These are phyloP conservation scores for Elephantulus edwardii DNA, from an alignment of 2,113 vertebrate species.

Conservation along the genomic window DNA sequence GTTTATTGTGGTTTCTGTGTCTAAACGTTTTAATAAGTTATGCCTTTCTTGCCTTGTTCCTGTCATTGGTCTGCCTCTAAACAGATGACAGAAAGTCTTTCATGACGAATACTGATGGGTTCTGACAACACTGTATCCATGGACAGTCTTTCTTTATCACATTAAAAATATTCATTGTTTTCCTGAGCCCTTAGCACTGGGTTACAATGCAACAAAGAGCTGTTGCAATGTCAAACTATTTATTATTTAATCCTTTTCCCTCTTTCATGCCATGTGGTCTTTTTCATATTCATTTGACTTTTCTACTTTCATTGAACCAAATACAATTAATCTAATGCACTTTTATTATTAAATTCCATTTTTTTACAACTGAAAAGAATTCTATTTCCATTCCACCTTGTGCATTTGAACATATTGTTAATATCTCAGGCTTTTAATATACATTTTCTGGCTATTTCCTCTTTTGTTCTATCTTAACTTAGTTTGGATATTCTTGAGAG, in stretches of 20 bases:
- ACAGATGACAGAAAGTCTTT: not conserved
- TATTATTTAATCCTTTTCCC: slow-evolving; percentile 58
- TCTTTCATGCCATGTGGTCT: slow-evolving; percentile 38
- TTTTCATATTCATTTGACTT: slow-evolving; percentile 63
- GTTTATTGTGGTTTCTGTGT: no score
- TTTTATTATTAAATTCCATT: slow-evolving; percentile 81
- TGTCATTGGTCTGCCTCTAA: not conserved
- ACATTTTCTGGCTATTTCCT: not conserved
- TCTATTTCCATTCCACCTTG: slow-evolving; percentile 40
- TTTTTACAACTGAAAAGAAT: slow-evolving; percentile 75
- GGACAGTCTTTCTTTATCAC: not conserved
- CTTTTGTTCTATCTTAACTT: slow-evolving; percentile 21
- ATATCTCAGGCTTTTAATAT: slow-evolving; percentile 49
- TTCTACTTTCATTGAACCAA: slow-evolving; percentile 75
- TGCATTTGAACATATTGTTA: slow-evolving; percentile 55
- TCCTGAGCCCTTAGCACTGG: not conserved
- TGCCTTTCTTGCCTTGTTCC: not conserved
- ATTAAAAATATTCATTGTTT: not conserved
- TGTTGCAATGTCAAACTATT: slow-evolving; percentile 35
- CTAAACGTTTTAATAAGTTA: not conserved
- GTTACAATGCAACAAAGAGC: not conserved
- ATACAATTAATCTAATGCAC: slow-evolving; percentile 69
- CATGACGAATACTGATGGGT: not conserved
- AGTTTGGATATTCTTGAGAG: not conserved
- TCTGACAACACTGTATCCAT: not conserved